Evolutionary conservation across 1,140 invertebrate species (phyloP).

Genomic region (Neodiprion lecontei): DNA sequence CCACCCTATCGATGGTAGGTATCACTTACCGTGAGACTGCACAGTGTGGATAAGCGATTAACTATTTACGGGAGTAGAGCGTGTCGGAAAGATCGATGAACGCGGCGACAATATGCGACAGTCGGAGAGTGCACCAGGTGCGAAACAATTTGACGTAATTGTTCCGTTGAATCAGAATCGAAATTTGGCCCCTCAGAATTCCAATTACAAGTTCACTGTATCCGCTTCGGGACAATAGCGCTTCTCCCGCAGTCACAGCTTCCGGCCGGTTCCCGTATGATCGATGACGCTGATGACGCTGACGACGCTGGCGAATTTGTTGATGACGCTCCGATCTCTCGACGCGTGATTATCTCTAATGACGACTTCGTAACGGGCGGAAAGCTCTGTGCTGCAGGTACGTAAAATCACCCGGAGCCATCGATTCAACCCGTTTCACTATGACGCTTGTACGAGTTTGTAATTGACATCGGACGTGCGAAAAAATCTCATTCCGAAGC

Average conservation of each 20-base stretch:
- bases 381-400: neutral
- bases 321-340: neutral
- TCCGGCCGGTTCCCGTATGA: neutral
- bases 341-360: neutral
- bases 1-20: neutral
- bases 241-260: neutral
- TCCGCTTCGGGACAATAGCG: neutral
- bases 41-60: neutral
- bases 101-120: neutral
- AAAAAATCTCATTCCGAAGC: neutral
- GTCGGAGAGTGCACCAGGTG: neutral
- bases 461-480: neutral
- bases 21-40: too few species aligned
- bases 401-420: neutral
- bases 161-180: conserved; percentile 2
- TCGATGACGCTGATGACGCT: neutral
- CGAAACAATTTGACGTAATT: conserved; percentile 7
- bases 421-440: neutral
- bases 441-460: too few species aligned
- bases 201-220: conserved; percentile 1
- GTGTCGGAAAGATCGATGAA: neutral
- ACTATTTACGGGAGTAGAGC: neutral
- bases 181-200: conserved; percentile 5
- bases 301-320: neutral
- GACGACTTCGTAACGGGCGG: neutral